Evolutionary conservation across 2,888 invertebrate species (phyloP).

Genomic region (Epistrophe grossulariae): DNA sequence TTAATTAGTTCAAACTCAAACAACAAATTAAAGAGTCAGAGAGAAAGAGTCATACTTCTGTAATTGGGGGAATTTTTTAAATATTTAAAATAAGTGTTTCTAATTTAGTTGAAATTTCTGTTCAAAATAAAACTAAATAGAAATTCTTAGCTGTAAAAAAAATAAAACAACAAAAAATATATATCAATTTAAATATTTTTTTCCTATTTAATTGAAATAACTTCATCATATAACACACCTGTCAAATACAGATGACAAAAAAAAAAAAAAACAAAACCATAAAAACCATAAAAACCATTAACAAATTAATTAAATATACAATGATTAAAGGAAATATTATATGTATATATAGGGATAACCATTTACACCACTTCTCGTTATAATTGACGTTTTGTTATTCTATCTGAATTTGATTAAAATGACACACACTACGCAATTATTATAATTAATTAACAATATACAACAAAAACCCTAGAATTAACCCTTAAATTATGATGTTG

Average conservation of each 20-base stretch:
- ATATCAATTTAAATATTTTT: not conserved
- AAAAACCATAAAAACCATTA: not conserved
- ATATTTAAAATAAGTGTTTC: no score
- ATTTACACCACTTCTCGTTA: not conserved
- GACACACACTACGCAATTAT: conserved; percentile 6
- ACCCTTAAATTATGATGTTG: conserved; percentile 7
- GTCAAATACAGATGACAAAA: not conserved
- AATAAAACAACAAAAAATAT: not conserved
- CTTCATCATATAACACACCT: not conserved
- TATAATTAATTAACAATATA: conserved; percentile 2
- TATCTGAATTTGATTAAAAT: conserved; percentile 22
- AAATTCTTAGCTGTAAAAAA: no score
- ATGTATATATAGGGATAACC: not conserved
- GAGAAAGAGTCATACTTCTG: no score
- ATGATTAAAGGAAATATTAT: not conserved
- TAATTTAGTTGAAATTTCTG: no score
- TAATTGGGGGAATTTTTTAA: no score
- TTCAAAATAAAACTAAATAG: no score
- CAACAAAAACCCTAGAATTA: not conserved
- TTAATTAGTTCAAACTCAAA: no score
- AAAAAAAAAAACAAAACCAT: not conserved
- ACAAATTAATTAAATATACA: not conserved
- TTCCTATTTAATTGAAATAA: not conserved
- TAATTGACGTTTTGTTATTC: conserved; percentile 10
- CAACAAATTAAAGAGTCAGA: no score